These are phyloP conservation scores for Thaumetopoea pityocampa DNA, from an alignment of 1,140 invertebrate genomes.

Conservation along the genomic window DNA sequence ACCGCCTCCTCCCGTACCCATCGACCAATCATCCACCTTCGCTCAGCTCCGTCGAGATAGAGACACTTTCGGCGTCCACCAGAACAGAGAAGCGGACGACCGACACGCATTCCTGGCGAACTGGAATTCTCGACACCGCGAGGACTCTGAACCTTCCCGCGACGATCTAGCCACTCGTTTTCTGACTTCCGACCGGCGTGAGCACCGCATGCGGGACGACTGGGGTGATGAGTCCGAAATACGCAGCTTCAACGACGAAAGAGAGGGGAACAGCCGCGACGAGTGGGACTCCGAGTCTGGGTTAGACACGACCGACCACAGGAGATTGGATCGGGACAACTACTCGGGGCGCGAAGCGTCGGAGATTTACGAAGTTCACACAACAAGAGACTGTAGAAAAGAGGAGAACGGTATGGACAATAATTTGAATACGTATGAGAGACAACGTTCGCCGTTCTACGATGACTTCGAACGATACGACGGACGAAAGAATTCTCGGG, in stretches of 20 bases:
- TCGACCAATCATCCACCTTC: slow-evolving; percentile 77
- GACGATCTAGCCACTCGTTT: slow-evolving; percentile 66
- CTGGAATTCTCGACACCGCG: slow-evolving; percentile 79
- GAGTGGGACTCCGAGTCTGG: slow-evolving; percentile 77
- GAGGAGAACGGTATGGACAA: slow-evolving; percentile 53
- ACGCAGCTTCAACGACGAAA: slow-evolving; percentile 58
- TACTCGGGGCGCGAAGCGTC: slow-evolving; percentile 63
- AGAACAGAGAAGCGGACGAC: slow-evolving; percentile 75
- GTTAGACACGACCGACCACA: slow-evolving; percentile 71
- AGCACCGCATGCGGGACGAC: slow-evolving; percentile 45
- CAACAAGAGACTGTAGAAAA: slow-evolving; percentile 52
- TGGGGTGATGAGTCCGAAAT: slow-evolving; percentile 73
- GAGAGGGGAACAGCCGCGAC: slow-evolving; percentile 62
- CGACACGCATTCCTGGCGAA: slow-evolving; percentile 81
- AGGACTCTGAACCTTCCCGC: slow-evolving; percentile 56
- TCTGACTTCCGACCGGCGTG: slow-evolving; percentile 53
- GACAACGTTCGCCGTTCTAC: slow-evolving; percentile 50
- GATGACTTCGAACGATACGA: slow-evolving; percentile 69
- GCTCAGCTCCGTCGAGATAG: slow-evolving; percentile 83
- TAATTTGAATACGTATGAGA: slow-evolving; percentile 41
- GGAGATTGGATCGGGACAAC: slow-evolving; percentile 56
- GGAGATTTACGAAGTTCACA: slow-evolving; percentile 70
- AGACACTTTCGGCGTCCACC: slow-evolving; percentile 81
- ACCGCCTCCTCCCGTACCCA: slow-evolving; percentile 60
- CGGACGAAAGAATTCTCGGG: slow-evolving; percentile 66